These are phyloP conservation scores for Cossypha dichroa DNA, from an alignment of 2,797 vertebrate species.

Conservation along the genomic window DNA sequence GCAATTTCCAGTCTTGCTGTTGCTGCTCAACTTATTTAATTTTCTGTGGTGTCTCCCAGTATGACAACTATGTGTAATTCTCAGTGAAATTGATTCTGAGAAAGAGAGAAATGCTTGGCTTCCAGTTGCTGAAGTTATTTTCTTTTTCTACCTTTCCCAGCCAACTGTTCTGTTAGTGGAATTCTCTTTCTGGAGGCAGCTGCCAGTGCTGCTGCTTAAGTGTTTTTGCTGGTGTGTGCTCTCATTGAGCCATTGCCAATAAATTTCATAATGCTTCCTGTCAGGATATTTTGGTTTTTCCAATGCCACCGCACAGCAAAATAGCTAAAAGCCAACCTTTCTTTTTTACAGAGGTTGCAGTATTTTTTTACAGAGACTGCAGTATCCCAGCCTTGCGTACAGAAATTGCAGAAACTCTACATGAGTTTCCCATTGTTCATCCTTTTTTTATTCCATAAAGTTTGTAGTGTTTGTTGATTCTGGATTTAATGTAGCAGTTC, in stretches of 20 bases:
- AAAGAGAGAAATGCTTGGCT: not conserved
- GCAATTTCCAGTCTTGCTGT: not conserved
- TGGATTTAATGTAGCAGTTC: not conserved
- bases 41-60: not conserved
- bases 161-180: constrained; percentile 21
- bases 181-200: not conserved
- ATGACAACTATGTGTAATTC: not conserved
- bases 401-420: not conserved
- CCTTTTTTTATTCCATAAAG: not conserved
- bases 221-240: not conserved
- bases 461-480: not conserved
- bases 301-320: not conserved
- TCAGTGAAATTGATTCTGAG: not conserved
- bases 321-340: not conserved
- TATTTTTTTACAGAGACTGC: not conserved
- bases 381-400: not conserved
- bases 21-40: not conserved
- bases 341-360: not conserved
- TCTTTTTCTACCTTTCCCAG: not conserved
- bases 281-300: not conserved
- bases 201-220: not conserved
- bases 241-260: not conserved
- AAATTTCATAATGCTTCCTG: not conserved
- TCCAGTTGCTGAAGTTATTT: not conserved
- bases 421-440: not conserved